Percentiles rank a stretch among this genome's conserved stretches.
phyloP scores from a whole-genome alignment of 2,797 vertebrate genomes.

The Sparidentex hasta region DNA sequence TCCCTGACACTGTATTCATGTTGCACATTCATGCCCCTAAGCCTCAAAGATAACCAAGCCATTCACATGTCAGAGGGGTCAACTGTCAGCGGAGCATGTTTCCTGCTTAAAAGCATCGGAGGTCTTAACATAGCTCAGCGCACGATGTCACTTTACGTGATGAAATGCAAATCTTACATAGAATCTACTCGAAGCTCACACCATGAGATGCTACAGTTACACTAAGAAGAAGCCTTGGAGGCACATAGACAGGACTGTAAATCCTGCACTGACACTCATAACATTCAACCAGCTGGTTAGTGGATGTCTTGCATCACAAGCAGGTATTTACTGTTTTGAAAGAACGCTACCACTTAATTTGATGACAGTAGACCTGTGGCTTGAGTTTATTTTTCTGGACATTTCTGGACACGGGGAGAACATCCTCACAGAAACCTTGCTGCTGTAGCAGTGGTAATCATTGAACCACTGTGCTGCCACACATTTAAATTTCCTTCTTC shows the following conservation, averaged over 20 bases:
- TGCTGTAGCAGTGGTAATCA: background rate
- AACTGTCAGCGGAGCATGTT: constrained; percentile 45
- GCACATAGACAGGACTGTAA: constrained; percentile 1
- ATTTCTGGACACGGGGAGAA: background rate
- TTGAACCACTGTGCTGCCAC: background rate
- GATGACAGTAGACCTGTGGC: background rate
- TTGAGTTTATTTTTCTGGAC: too few relatives aligned
- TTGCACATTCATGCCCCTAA: constrained; percentile 20
- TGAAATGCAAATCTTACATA: constrained; percentile 35
- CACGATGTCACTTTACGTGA: constrained; percentile 36
- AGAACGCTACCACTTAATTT: background rate
- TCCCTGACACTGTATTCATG: constrained; percentile 20
- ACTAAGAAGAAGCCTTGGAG: background rate
- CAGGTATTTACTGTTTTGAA: background rate
- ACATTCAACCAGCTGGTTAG: background rate
- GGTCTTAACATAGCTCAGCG: constrained; percentile 40
- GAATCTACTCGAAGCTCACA: constrained; percentile 15
- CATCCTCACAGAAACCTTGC: background rate
- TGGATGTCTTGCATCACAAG: background rate
- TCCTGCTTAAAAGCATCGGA: constrained; percentile 53
- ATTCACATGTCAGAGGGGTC: constrained; percentile 56
- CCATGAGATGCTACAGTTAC: constrained; percentile 24
- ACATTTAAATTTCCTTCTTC: background rate
- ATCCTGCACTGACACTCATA: constrained; percentile 12
- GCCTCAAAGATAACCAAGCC: constrained; percentile 48